Evolutionary conservation across 2,113 vertebrate species (phyloP), one percentile per base, ranked within the genome.

Genomic region (Ptilorrhoa leucosticta): DNA sequence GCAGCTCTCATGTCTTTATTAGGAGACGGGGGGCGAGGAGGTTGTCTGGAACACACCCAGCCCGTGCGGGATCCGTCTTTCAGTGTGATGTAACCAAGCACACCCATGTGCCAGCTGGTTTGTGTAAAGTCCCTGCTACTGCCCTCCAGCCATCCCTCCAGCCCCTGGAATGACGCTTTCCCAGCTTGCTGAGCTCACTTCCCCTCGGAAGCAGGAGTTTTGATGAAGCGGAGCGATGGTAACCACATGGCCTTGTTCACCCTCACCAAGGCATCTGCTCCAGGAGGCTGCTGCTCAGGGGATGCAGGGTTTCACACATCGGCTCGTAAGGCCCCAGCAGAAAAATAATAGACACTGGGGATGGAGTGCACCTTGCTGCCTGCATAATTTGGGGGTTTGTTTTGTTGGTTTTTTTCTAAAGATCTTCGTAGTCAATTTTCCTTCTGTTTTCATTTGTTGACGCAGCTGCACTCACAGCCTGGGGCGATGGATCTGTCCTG

Each of bases 101-200:
- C 97, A 94, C 85, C 96, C 97, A 28, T 69, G 50, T 65, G 72
- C 90, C 95, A 97, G 97, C 93, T 96, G 97, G 79, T 97, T 96
- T 82, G 87, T 94, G 96, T 98, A 21, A 92, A 78, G 88, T 71
- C 64, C 79, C 69, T 65, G 53, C 85, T 42, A 0, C 2, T 66
- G 58, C 89, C 92, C 94, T 96, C 86, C 53, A 79, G 77, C 72
- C 58, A 40, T 81, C 61, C 65, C 76, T 40, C 75, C 90, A 78
- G 69, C 63, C 68, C 87, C 39, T 58, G 58, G 6, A 35, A 53
- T 15, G 65, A 75, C 63, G 58, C 50, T 83, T 92, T 30, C 80
- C 76, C 61, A 60, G 66, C 63, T 37, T 28, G 66, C 91, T 93
- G 92, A 95, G 94, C 77, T 96, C 88, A 92, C 83, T 95, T 87